These are phyloP conservation scores for Dinomys branickii DNA, from an alignment of 2,113 vertebrate genomes.

Conservation along the genomic window DNA sequence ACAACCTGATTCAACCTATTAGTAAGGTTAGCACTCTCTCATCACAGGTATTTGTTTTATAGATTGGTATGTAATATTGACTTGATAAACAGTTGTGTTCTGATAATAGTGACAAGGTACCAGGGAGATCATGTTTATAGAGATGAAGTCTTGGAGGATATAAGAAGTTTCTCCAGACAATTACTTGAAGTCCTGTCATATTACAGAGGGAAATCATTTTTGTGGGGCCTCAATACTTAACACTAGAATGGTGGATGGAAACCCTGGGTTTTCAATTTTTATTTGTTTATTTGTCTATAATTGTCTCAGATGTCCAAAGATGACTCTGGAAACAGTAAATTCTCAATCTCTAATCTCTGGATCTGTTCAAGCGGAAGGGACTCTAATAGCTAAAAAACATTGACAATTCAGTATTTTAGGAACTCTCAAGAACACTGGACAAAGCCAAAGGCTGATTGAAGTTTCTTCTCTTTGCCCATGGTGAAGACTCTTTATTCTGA, in stretches of 20 bases:
- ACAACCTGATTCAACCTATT: background rate
- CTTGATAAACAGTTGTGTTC: background rate
- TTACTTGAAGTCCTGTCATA: background rate
- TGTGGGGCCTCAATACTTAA: background rate
- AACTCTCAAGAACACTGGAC: background rate
- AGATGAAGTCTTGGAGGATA: background rate
- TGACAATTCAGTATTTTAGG: background rate
- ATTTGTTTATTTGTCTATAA: background rate
- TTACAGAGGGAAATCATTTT: background rate
- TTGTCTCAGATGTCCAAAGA: background rate
- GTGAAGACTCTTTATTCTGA: background rate
- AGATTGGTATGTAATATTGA: background rate
- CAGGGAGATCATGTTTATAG: background rate
- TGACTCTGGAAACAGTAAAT: slow-evolving; percentile 1
- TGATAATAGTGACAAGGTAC: background rate
- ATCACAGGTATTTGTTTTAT: background rate
- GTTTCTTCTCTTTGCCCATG: background rate
- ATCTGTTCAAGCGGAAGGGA: background rate
- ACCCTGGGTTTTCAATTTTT: background rate
- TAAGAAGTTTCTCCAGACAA: background rate
- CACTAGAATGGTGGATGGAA: background rate
- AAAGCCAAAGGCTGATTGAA: background rate
- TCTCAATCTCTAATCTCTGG: background rate
- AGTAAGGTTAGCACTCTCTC: background rate
- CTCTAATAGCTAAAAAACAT: background rate